Conservation (phyloP, 2,888 invertebrate species). For the Alitta virens region DNA sequence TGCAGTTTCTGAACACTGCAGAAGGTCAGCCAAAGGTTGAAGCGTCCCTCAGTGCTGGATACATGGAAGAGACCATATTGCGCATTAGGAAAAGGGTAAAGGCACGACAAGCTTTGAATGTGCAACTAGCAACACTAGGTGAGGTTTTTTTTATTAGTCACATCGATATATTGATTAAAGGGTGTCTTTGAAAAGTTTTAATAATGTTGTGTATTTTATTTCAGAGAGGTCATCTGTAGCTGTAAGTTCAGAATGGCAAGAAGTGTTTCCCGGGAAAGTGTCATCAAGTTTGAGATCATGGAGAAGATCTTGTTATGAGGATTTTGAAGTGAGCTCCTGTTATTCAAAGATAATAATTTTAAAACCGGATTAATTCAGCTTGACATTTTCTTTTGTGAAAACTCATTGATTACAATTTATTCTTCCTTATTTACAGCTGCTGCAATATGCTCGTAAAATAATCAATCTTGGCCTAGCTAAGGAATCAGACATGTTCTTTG, state of each 20-base stretch:
- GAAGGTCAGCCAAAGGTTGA: conserved; percentile 24
- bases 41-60: conserved; percentile 61
- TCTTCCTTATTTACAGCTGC: neutral
- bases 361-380: neutral
- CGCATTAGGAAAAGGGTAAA: conserved; percentile 73
- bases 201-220: no score
- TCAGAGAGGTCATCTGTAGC: conserved; percentile 46
- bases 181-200: no score
- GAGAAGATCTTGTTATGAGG: conserved; percentile 69
- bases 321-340: conserved; percentile 61
- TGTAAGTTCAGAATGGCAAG: conserved; percentile 37
- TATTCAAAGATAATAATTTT: neutral
- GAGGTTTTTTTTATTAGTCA: conserved; percentile 5
- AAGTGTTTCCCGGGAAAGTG: conserved; percentile 55
- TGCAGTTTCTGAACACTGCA: conserved; percentile 66
- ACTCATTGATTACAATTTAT: no score
- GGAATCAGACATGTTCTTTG: conserved; percentile 63
- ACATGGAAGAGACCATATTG: conserved; percentile 74
- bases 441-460: conserved; percentile 37
- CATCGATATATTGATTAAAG: no score
- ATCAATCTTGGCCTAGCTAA: conserved; percentile 51
- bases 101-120: conserved; percentile 73
- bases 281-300: conserved; percentile 65
- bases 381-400: no score
- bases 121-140: conserved; percentile 71